Evolutionary conservation across 2,113 vertebrate genomes (phyloP), one percentile per base, ranked within the genome.

Genomic region (Elachura formosa): DNA sequence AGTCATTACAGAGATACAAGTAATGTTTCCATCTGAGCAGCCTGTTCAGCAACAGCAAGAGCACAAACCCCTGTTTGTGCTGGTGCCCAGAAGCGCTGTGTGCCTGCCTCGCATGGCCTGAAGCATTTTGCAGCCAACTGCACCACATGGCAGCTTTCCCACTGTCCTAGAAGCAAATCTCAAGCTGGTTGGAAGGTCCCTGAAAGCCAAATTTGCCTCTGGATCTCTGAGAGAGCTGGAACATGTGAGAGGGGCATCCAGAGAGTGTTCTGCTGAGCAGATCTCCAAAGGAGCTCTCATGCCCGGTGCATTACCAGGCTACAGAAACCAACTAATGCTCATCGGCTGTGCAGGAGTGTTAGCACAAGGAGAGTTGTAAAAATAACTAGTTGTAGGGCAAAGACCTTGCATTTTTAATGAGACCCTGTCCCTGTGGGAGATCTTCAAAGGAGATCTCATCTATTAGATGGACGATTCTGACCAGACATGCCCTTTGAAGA

Each of bases 381-480:
- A 97, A 96, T 95, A 96, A 96, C 89, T 40, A 89, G 78, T 95
- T 92, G 71, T 72, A 95, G 91, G 91, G 83, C 93, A 89, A 92
- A 95, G 93, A 67, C 76, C 90, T 96, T 96, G 78, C 74, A 95
- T 97, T 95, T 97, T 95, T 96, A 97, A 96, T 94, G 76, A 77
- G 26, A 40, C 25, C 38, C 22, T 79, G 46, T 36, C 63, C 93
- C 82, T 56, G 33, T 3, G 67, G 94, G 91, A 95, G 40, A 64
- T 81, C 79, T 94, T 95, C 81, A 94, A 67, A 93, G 46, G 87
- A 94, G 49, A 94, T 84, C 87, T 94, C 43, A 88, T 91, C 56
- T 89, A 58, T 88, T 59, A 88, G 62, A 75, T 64, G 74, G 76
- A 82, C 14, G 4, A 45, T 52, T 88, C 84, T 74, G 87, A 84